Conservation (phyloP, 37 sponge, comb jelly and placozoan species). For the Aplysina aerophoba region DNA sequence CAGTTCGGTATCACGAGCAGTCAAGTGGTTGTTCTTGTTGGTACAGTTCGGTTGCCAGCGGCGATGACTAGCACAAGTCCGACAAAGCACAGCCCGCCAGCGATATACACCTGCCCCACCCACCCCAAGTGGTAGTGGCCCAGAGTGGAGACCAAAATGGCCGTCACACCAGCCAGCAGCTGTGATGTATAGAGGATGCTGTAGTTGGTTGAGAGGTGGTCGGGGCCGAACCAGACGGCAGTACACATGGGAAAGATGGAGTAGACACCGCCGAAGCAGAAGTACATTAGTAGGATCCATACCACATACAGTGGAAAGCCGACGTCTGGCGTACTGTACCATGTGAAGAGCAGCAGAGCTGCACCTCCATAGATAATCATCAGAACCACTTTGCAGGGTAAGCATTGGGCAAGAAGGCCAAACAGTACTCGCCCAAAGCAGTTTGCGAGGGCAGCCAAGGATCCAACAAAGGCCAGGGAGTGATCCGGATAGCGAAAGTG, state of each 20-base stretch:
- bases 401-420: conserved; percentile 71
- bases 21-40: background rate
- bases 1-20: background rate
- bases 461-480: conserved; percentile 68
- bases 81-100: conserved; percentile 34
- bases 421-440: conserved; percentile 71
- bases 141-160: conserved; percentile 24
- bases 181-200: conserved; percentile 83
- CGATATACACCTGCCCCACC: conserved; percentile 46
- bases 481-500: conserved; percentile 59
- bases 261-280: conserved; percentile 84
- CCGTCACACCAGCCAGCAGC: conserved; percentile 40
- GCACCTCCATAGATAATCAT: conserved; percentile 45
- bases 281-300: conserved; percentile 85
- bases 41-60: background rate
- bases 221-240: conserved; percentile 67
- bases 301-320: conserved; percentile 52
- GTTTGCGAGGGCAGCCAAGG: conserved; percentile 69
- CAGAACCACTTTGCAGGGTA: conserved; percentile 66
- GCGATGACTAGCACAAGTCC: conserved; percentile 40
- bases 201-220: conserved; percentile 73
- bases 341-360: conserved; percentile 50
- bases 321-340: conserved; percentile 34
- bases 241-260: conserved; percentile 75
- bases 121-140: conserved; percentile 11